phyloP scores from a whole-genome alignment of 2,888 invertebrate genomes.

The Aphodius sticticus region DNA sequence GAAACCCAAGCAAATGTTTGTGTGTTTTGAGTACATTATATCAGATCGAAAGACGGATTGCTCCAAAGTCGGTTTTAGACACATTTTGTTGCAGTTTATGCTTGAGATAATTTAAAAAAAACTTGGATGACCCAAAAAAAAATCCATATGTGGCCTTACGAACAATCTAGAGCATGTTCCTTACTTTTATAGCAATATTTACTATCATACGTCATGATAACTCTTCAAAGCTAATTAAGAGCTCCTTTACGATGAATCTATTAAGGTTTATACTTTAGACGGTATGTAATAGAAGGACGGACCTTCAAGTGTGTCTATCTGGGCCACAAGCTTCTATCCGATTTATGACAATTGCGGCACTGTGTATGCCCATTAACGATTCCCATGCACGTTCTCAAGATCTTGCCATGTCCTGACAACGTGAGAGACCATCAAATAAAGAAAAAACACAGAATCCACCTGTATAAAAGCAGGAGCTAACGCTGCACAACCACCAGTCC shows the following conservation, averaged over 20 bases:
- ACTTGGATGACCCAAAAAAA: too few relatives aligned
- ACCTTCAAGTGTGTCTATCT: not conserved
- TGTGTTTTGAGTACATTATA: not conserved
- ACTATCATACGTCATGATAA: not conserved
- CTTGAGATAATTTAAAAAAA: too few relatives aligned
- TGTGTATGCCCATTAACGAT: conserved; percentile 4
- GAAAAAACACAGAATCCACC: not conserved
- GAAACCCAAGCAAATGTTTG: not conserved
- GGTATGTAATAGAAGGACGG: not conserved
- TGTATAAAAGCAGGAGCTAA: not conserved
- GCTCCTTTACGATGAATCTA: not conserved
- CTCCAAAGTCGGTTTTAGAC: not conserved
- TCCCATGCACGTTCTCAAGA: not conserved
- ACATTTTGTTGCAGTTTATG: not conserved
- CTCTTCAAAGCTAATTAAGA: not conserved
- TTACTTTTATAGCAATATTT: not conserved
- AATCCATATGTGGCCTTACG: not conserved
- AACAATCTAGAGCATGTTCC: not conserved
- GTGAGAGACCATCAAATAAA: not conserved
- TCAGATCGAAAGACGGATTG: not conserved
- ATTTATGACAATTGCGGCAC: not conserved
- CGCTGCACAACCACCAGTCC: not conserved
- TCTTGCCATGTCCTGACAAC: not conserved
- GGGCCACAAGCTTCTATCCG: not conserved
- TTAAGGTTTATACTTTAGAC: not conserved